Conservation (phyloP, 2,797 vertebrate genomes). For the Sitta carolinensis region DNA sequence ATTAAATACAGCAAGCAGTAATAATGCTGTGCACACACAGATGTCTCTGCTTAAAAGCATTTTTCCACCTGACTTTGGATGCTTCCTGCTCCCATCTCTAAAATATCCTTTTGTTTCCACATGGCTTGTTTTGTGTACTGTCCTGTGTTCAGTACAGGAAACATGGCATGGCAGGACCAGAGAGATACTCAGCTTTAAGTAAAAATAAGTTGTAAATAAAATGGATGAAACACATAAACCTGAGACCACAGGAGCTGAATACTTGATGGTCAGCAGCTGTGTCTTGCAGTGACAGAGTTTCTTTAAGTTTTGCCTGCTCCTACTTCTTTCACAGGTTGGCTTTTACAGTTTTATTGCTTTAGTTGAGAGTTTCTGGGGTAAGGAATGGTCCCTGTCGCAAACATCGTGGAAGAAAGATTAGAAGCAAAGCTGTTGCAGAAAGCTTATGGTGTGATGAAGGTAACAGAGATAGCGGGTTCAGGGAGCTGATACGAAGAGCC, state of each 20-base stretch:
- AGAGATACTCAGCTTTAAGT: background rate
- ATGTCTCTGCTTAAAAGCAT: background rate
- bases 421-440: background rate
- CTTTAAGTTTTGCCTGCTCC: background rate
- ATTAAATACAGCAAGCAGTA: background rate
- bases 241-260: fast-evolving
- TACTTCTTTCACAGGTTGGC: background rate
- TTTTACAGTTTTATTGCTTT: background rate
- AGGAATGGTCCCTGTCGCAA: background rate
- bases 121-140: background rate
- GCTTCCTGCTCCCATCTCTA: background rate
- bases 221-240: background rate
- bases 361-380: background rate
- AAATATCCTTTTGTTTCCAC: background rate
- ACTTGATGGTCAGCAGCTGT: background rate
- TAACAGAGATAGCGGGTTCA: fast-evolving
- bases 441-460: background rate
- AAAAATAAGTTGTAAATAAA: background rate
- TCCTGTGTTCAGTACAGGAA: background rate
- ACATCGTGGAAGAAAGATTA: background rate
- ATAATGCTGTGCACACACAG: background rate
- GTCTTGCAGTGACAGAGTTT: background rate
- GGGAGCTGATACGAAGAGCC: background rate
- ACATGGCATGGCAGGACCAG: background rate
- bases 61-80: background rate